phyloP scores from a whole-genome alignment of 2,797 vertebrate species.

The Trichosurus vulpecula region DNA sequence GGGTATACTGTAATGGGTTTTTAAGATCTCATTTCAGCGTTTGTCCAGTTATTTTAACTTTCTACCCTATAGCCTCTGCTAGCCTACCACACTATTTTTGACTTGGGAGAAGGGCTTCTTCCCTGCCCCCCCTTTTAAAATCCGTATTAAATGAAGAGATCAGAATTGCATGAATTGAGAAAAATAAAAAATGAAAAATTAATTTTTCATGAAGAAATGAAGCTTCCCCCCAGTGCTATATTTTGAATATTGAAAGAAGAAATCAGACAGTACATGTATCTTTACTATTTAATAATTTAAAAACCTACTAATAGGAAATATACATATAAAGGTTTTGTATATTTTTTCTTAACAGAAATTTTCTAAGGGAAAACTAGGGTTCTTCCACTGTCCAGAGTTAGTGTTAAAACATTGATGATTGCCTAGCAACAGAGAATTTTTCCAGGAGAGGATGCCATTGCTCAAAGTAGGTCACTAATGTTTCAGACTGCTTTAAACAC shows the following conservation, averaged over 20 bases:
- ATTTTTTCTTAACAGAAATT: slow-evolving; percentile 50
- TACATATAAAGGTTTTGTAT: slow-evolving; percentile 29
- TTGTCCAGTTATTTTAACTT: slow-evolving; percentile 52
- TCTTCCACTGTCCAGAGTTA: slow-evolving; percentile 5
- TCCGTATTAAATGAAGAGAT: slow-evolving; percentile 38
- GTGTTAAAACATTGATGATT: slow-evolving; percentile 37
- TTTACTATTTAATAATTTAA: slow-evolving; percentile 65
- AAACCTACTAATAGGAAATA: slow-evolving; percentile 43
- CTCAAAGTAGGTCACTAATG: background rate
- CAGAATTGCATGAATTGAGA: slow-evolving; percentile 25
- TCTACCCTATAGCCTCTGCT: background rate
- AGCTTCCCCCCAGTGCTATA: slow-evolving; percentile 20
- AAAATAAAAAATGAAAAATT: slow-evolving; percentile 48
- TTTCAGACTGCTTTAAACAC: background rate
- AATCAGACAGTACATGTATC: slow-evolving; percentile 49
- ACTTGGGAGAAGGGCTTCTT: slow-evolving; percentile 5
- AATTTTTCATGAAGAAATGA: slow-evolving; percentile 38
- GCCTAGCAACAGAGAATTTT: slow-evolving; percentile 44
- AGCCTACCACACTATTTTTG: background rate
- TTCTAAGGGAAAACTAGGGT: slow-evolving; percentile 8
- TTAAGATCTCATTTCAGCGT: slow-evolving; percentile 55
- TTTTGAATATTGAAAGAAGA: slow-evolving; percentile 51
- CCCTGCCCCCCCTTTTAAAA: background rate
- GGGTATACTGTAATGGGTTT: slow-evolving; percentile 52
- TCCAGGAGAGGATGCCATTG: background rate